Base-by-base conservation (phyloP, 2,113 vertebrate species). In the Bungarus multicinctus region DNA sequence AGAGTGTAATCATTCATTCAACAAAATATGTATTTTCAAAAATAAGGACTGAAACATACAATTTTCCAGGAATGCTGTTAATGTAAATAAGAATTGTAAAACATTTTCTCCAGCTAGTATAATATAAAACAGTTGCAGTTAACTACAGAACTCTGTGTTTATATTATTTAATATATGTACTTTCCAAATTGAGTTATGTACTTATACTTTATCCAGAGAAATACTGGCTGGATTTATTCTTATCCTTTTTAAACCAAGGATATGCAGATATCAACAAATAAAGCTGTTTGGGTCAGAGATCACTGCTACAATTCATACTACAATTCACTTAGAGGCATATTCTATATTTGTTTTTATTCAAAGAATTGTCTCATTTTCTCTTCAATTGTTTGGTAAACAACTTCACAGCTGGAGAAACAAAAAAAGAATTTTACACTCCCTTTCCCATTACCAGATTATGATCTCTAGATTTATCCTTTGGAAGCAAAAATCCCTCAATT, bases 341-440 rank as follows among this genome's bases (percentile, higher is more conserved):
- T 92, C 85, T 52, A 81, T 45, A 89, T 81, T 92, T 81, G 25
- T 57, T 89, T 89, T 55, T 89, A 87, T 86, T 64, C 47, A 53
- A 89, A 93, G 47, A 90, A 47, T 90, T 53, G 34, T 86, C 16
- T 23, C 34, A 89, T 39, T 89, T 92, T 89, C 39, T 81, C 60
- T 89, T 88, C 64, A 22, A 45, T 25, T 20, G 34, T 58, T 58
- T 27, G 34, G 45, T 85, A 90, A 93, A 64, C 74, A 93, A 52
- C n/a, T 81, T 34, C 69, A 89, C 47, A 87, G 45, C 86, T 58
- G 45, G 88, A 93, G 53, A 16, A 52, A 87, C 16, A 25, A 57
- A 85, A 90, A 89, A 87, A 87, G 39, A 64, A 34, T 27, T 50
- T 90, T 90, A 85, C 30, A 60, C 81, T 64, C 9, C 0, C 81